Evolutionary conservation across 2,888 invertebrate genomes (phyloP).

Genomic region (Caenorhabditis zanzibari): DNA sequence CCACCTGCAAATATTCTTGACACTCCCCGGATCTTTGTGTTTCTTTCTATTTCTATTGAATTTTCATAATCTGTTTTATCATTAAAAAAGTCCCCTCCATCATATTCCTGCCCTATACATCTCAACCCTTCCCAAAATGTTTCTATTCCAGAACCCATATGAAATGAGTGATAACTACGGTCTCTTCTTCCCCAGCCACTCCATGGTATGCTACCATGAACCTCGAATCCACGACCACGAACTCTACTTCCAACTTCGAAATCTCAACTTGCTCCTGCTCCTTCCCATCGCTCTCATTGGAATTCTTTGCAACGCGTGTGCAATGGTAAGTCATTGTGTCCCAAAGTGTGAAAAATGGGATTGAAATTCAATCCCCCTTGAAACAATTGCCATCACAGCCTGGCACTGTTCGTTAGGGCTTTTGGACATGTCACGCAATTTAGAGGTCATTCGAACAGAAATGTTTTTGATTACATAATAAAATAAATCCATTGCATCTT

Average conservation of each 20-base stretch:
- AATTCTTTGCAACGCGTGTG: constrained; percentile 80
- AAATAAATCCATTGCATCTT: constrained; percentile 40
- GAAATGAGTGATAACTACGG: constrained; percentile 54
- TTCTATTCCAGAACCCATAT: not conserved
- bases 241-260: constrained; percentile 78
- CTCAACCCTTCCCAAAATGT: not conserved
- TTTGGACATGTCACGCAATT: constrained; percentile 21
- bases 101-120: not conserved
- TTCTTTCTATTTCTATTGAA: too few species aligned
- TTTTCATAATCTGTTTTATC: too few species aligned
- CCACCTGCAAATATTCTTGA: too few species aligned
- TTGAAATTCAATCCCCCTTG: constrained; percentile 44
- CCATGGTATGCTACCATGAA: constrained; percentile 79
- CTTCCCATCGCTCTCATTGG: constrained; percentile 80
- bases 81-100: not conserved
- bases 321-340: constrained; percentile 75
- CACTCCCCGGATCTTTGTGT: too few species aligned
- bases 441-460: constrained; percentile 25
- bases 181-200: constrained; percentile 60
- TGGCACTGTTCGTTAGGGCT: constrained; percentile 51
- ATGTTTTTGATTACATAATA: constrained; percentile 3
- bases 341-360: constrained; percentile 38
- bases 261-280: constrained; percentile 77
- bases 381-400: constrained; percentile 56
- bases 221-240: constrained; percentile 82